Percentiles rank a stretch among this genome's conserved stretches.
phyloP scores from a whole-genome alignment of 2,113 vertebrate genomes.

The Osmerus mordax region DNA sequence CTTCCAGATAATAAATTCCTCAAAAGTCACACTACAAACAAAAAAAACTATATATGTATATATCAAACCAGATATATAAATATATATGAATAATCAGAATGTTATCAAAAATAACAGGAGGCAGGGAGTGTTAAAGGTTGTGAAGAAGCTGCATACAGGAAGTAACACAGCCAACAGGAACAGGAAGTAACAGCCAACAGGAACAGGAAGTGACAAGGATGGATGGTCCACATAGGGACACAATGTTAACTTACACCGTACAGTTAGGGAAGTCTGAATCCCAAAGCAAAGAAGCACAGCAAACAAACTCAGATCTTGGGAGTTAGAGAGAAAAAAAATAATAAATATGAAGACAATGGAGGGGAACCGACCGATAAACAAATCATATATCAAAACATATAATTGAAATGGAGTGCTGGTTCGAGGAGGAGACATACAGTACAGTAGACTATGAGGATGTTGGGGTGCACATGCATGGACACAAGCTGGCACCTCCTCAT shows the following conservation, averaged over 20 bases:
- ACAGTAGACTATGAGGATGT: not conserved
- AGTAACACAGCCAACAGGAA: slow-evolving; percentile 19
- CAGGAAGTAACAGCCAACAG: slow-evolving; percentile 12
- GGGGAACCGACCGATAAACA: not conserved
- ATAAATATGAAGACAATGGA: not conserved
- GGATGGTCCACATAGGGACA: slow-evolving; percentile 35
- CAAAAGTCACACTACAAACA: slow-evolving; percentile 41
- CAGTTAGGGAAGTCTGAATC: slow-evolving; percentile 9
- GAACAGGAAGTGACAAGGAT: slow-evolving; percentile 21
- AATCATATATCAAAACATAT: not conserved
- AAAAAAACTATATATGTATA: slow-evolving; percentile 51
- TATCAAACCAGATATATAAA: slow-evolving; percentile 60
- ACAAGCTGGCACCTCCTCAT: not conserved
- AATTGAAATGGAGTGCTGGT: not conserved
- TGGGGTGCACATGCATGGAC: not conserved
- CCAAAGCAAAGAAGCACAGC: slow-evolving; percentile 45
- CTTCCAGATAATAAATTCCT: slow-evolving; percentile 51
- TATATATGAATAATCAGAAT: slow-evolving; percentile 62
- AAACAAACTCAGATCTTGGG: slow-evolving; percentile 45
- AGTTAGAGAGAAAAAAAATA: not conserved
- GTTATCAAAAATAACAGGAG: slow-evolving; percentile 68
- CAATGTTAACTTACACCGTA: slow-evolving; percentile 19
- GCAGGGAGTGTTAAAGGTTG: slow-evolving; percentile 67
- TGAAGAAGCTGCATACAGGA: slow-evolving; percentile 50
- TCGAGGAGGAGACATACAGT: not conserved